These are phyloP conservation scores for Bombus huntii DNA, from an alignment of 1,140 invertebrate genomes.

Conservation along the genomic window DNA sequence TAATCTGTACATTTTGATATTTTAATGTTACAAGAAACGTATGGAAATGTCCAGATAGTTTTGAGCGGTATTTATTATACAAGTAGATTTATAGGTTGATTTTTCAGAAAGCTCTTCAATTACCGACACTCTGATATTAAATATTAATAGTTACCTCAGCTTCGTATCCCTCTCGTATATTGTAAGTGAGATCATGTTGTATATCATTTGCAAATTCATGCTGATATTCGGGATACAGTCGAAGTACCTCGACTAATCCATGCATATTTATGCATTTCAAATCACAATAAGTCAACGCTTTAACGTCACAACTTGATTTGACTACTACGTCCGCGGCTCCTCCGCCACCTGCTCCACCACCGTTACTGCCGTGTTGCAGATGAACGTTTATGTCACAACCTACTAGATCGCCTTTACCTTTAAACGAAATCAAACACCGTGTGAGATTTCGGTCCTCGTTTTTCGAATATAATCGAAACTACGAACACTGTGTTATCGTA, in stretches of 20 bases:
- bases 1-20: background rate
- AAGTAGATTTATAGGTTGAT: background rate
- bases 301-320: slow-evolving; percentile 96
- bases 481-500: slow-evolving; percentile 76
- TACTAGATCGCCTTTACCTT: slow-evolving; percentile 98
- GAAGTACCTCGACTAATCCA: slow-evolving; percentile 94
- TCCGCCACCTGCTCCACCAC: slow-evolving; percentile 77
- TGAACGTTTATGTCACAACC: slow-evolving; percentile 95
- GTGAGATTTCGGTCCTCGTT: background rate
- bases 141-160: slow-evolving; percentile 85
- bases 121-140: background rate
- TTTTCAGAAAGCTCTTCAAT: background rate
- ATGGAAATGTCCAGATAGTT: no score
- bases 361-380: slow-evolving; percentile 85
- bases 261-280: slow-evolving; percentile 96
- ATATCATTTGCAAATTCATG: slow-evolving; percentile 96
- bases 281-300: slow-evolving; percentile 97
- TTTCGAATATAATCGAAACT: background rate
- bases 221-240: slow-evolving; percentile 96
- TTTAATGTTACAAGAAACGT: no score
- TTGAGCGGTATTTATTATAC: no score
- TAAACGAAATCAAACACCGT: background rate
- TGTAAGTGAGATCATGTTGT: slow-evolving; percentile 97
- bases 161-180: slow-evolving; percentile 96
- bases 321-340: slow-evolving; percentile 89